Evolutionary conservation across 2,797 vertebrate genomes (phyloP).

Genomic region (Ceryle rudis): DNA sequence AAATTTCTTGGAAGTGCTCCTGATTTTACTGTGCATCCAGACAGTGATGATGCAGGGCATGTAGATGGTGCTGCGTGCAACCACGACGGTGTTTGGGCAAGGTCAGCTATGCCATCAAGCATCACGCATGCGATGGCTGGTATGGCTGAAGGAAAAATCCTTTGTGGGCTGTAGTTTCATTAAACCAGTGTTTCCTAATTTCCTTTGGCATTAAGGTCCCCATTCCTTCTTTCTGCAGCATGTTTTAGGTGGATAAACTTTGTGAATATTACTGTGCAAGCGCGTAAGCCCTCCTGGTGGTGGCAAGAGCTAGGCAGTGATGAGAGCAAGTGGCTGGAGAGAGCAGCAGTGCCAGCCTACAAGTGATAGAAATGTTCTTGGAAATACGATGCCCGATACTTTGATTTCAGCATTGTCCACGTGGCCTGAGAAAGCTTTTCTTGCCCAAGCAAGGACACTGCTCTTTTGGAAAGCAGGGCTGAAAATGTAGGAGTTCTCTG

Average conservation of each 20-base stretch:
- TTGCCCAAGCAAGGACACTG: neutral
- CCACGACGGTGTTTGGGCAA: neutral
- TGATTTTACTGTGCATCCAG: neutral
- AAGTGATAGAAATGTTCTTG: rapidly evolving
- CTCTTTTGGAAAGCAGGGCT: neutral
- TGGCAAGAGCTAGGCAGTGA: neutral
- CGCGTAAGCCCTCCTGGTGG: neutral
- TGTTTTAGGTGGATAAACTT: neutral
- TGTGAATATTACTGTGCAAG: neutral
- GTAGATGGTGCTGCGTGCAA: neutral
- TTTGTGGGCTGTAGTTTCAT: neutral
- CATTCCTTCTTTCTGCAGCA: neutral
- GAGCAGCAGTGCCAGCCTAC: neutral
- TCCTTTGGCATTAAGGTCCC: neutral
- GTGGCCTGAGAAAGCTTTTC: neutral
- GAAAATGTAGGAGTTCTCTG: neutral
- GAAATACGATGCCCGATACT: neutral
- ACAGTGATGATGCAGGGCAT: neutral
- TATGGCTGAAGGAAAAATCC: neutral
- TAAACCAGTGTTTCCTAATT: neutral
- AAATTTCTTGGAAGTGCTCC: neutral
- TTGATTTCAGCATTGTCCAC: neutral
- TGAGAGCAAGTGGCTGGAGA: neutral
- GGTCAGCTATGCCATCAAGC: neutral
- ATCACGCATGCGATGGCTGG: rapidly evolving